phyloP scores from a whole-genome alignment of 2,888 invertebrate species.

The Nycteola revayana region DNA sequence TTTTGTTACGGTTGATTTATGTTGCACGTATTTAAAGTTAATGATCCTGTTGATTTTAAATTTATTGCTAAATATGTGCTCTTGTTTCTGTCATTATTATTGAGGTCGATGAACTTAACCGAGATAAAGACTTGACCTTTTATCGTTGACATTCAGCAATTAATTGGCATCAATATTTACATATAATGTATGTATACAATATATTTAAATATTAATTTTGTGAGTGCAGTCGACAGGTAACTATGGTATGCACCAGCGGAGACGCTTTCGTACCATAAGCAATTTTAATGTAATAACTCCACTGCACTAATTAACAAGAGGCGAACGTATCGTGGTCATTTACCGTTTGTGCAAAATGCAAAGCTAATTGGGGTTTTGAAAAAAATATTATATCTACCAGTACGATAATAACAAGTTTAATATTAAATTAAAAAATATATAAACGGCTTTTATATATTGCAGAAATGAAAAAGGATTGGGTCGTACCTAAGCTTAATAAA shows the following conservation, averaged over 20 bases:
- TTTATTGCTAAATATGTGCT: constrained; percentile 13
- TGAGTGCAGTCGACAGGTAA: constrained; percentile 11
- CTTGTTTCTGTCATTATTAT: constrained; percentile 27
- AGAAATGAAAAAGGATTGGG: too few relatives aligned
- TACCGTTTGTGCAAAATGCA: constrained; percentile 47
- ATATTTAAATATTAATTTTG: too few relatives aligned
- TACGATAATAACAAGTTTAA: constrained; percentile 3
- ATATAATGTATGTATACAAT: too few relatives aligned
- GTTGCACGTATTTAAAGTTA: neutral
- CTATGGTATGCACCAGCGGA: constrained; percentile 34
- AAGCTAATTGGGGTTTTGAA: constrained; percentile 41
- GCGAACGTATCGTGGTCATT: constrained; percentile 41
- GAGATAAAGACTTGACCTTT: constrained; percentile 45
- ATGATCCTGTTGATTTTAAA: neutral
- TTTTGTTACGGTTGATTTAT: too few relatives aligned
- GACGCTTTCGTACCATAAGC: constrained; percentile 37
- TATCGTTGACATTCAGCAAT: constrained; percentile 37
- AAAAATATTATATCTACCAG: constrained; percentile 11
- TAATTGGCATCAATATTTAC: constrained; percentile 26
- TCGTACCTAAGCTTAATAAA: too few relatives aligned
- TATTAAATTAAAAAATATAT: too few relatives aligned
- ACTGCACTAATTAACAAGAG: constrained; percentile 53
- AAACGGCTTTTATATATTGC: too few relatives aligned
- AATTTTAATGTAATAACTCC: constrained; percentile 41
- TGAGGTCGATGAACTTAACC: constrained; percentile 35